Conservation (phyloP, 2,888 invertebrate species). For the Protula sp. region DNA sequence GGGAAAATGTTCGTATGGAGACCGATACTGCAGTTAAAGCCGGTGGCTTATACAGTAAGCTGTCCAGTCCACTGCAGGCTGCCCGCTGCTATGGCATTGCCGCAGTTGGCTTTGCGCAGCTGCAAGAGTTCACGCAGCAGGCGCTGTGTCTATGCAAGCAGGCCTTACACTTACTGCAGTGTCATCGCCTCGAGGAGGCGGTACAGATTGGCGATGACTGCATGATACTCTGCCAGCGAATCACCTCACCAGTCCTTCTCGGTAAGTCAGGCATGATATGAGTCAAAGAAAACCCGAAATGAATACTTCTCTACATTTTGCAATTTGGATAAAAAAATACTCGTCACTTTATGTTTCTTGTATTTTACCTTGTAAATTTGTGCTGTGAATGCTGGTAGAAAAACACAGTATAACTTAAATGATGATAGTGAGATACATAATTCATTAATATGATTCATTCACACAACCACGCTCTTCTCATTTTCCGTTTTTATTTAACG, state of each 20-base stretch:
- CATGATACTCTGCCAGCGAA: conserved; percentile 16
- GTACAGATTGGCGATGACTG: conserved; percentile 15
- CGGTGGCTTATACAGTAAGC: conserved; percentile 10
- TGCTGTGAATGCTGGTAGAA: too few relatives aligned
- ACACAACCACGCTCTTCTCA: too few relatives aligned
- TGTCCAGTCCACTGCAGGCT: conserved; percentile 8
- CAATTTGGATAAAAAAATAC: too few relatives aligned
- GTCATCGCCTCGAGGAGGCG: conserved; percentile 5
- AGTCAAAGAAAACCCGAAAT: too few relatives aligned
- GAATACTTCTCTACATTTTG: too few relatives aligned
- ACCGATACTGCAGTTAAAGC: conserved; percentile 22
- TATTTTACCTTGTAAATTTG: too few relatives aligned
- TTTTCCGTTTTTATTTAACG: too few relatives aligned
- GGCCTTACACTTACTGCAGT: conserved; percentile 10
- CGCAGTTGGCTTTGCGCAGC: conserved; percentile 18
- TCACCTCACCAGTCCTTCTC: neutral
- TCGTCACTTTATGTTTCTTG: too few relatives aligned
- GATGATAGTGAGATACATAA: too few relatives aligned
- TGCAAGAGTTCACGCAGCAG: conserved; percentile 20
- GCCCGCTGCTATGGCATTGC: conserved; percentile 17
- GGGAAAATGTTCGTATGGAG: conserved; percentile 19
- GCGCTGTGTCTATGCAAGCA: conserved; percentile 20
- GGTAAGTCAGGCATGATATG: too few relatives aligned
- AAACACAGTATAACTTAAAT: too few relatives aligned
- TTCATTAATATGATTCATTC: too few relatives aligned